phyloP scores from a whole-genome alignment of 2,113 vertebrate genomes.

The Leiothrix lutea region DNA sequence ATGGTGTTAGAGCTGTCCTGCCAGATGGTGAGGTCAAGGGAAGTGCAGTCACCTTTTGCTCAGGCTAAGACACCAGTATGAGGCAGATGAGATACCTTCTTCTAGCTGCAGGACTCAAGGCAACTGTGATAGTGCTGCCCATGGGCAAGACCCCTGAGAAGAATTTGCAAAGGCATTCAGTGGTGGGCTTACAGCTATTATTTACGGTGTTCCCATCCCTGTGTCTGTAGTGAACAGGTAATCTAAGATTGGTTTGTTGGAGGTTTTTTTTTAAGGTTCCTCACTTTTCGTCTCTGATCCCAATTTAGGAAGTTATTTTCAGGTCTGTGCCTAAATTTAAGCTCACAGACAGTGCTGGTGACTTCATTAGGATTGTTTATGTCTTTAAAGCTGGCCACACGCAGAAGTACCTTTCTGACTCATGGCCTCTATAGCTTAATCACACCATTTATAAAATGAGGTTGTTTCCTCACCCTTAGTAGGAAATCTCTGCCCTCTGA shows the following conservation, averaged over 20 bases:
- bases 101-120: not conserved
- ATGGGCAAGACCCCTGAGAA: not conserved
- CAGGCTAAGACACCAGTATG: not conserved
- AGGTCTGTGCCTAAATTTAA: constrained; percentile 41
- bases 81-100: not conserved
- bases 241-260: not conserved
- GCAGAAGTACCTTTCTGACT: constrained; percentile 52
- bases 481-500: constrained; percentile 29
- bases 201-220: not conserved
- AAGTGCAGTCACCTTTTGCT: not conserved
- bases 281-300: not conserved
- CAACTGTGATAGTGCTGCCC: not conserved
- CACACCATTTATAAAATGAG: constrained; percentile 37
- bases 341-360: not conserved
- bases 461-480: constrained; percentile 18
- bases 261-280: not conserved
- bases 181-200: not conserved
- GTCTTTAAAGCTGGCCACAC: not conserved
- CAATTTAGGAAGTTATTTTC: constrained; percentile 41
- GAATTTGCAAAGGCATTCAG: not conserved
- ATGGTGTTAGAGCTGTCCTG: not conserved
- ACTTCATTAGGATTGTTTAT: constrained; percentile 59
- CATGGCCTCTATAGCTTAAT: constrained; percentile 38
- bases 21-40: not conserved
- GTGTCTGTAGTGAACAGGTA: not conserved